Base-by-base conservation (phyloP, 2,113 vertebrate species). In the Lophius piscatorius region DNA sequence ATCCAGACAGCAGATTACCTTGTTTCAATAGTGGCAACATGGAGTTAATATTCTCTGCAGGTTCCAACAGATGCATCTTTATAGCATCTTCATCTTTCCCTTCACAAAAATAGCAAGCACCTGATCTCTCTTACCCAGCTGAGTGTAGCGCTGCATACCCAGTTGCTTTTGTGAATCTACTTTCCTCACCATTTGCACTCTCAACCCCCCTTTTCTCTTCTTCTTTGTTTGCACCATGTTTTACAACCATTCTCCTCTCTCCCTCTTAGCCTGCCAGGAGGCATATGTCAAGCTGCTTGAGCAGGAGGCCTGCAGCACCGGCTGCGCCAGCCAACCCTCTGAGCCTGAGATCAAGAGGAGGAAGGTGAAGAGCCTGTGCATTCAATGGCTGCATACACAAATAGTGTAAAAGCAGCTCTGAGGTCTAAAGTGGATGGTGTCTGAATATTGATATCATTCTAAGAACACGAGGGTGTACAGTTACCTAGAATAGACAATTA, bases 221-320 rank as follows among this genome's bases (percentile, higher is more conserved):
- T 44, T 78, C 63, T 78, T 65, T 71, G n/a, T n/a, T n/a, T n/a
- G n/a, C n/a, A n/a, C n/a, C 63, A 63, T 67, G 49, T 56, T 58
- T 56, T 33, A 33, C 60, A 61, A 58, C 46, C 46, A 16, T 40
- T 16, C 46, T 35, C 39, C 29, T 34, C 16, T 14, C 23, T 40
- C 36, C 46, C 9, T 22, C 0, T n/a, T 83, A 98, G 97, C 97
- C 0, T 98, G 97, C 3, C 68, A 92, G 20, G 96, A 99, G 84
- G 97, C 96, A 23, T 99, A 99, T n/a, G 71, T 89, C 45, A 91
- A 92, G 40, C 82, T 88, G 0, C 80, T 89, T 22, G 96, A 98
- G 80, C 95, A 95, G 84, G 90, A 92, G 6, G 94, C 95, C 38
- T 99, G 97, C 36, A 83, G 88, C 41, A 93, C 89, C 0, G 96